Evolutionary conservation across 1,140 invertebrate species (phyloP).

Genomic region (Chlorops oryzae): DNA sequence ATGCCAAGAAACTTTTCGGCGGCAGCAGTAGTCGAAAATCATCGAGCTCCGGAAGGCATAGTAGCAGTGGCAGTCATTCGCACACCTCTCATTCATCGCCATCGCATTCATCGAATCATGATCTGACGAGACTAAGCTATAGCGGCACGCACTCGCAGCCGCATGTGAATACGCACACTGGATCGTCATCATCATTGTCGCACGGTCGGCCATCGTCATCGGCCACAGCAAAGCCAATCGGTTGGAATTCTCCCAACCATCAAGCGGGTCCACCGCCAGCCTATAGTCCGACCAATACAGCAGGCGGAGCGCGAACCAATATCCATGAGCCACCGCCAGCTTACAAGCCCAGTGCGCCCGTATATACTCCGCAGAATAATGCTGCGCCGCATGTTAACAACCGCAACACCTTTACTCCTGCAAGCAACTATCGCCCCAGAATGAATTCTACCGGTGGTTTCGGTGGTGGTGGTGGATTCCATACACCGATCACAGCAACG

Average conservation of each 20-base stretch:
- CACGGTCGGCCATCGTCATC: slow-evolving; percentile 9
- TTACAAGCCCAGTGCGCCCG: slow-evolving; percentile 32
- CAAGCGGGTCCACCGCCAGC: slow-evolving; percentile 38
- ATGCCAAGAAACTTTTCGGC: slow-evolving; percentile 27
- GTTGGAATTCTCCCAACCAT: slow-evolving; percentile 37
- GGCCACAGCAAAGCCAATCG: slow-evolving; percentile 21
- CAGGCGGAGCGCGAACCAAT: slow-evolving; percentile 35
- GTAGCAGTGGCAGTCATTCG: slow-evolving; percentile 15
- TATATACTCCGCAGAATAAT: not conserved
- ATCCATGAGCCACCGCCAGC: slow-evolving; percentile 36
- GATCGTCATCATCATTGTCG: too few relatives aligned
- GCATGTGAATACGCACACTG: too few relatives aligned
- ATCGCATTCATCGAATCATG: slow-evolving; percentile 15
- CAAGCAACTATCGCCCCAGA: slow-evolving; percentile 24
- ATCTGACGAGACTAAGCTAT: slow-evolving; percentile 31
- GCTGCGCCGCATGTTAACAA: slow-evolving; percentile 1
- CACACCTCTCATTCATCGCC: slow-evolving; percentile 12
- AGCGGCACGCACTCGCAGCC: slow-evolving; percentile 10
- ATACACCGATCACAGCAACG: slow-evolving; percentile 31
- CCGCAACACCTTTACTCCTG: slow-evolving; percentile 20
- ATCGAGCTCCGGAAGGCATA: slow-evolving; percentile 18
- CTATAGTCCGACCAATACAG: slow-evolving; percentile 31
- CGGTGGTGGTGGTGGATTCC: slow-evolving; percentile 19
- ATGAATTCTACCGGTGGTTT: slow-evolving; percentile 28
- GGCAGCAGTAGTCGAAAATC: slow-evolving; percentile 24